Base-by-base conservation (phyloP, 2,797 vertebrate genomes). In the Notolabrus celidotus region DNA sequence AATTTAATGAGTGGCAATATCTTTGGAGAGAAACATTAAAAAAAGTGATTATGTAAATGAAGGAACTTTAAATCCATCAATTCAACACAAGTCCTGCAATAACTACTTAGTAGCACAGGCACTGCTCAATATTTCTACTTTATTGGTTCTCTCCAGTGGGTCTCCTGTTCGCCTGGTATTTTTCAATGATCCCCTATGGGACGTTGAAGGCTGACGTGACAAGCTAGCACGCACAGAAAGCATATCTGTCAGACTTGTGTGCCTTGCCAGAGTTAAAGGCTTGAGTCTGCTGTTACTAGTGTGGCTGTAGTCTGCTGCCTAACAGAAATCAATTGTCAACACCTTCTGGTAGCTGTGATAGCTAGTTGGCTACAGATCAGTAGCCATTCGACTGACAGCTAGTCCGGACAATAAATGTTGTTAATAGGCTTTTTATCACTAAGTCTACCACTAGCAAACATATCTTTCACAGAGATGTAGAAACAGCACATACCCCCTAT, bases 1-100 rank as follows among this genome's bases (percentile, higher is more conserved):
- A 29, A 51, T 71, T 46, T 66, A 81, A 71, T 73, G 74, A 84
- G 46, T 49, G 23, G 16, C 51, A 64, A 66, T 64, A 78, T 75
- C 60, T 65, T 68, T 54, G 67, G 58, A 66, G 20, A 73, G 34
- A 41, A 62, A 60, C 50, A 77, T 74, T 73, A 71, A 81, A 76
- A 79, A 74, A 25, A 36, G 41, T 47, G 50, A 82, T 86, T 79
- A 84, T 80, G 65, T 45, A 73, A 74, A 84, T 79, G 2, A 73
- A 70, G 68, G 12, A 14, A 4, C 25, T 57, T 43, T 42, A 43
- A 67, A 61, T 25, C 34, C 38, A 51, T 51, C 42, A 41, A 25
- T 49, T 58, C 49, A 27, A 15, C 33, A 57, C 17, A 58, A 27
- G 31, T 50, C 15, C 39, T 61, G 45, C 58, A 47, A 2, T 16